Evolutionary conservation across 2,797 vertebrate genomes (phyloP), one percentile per base, ranked within the genome.

Genomic region (Tragelaphus oryx): DNA sequence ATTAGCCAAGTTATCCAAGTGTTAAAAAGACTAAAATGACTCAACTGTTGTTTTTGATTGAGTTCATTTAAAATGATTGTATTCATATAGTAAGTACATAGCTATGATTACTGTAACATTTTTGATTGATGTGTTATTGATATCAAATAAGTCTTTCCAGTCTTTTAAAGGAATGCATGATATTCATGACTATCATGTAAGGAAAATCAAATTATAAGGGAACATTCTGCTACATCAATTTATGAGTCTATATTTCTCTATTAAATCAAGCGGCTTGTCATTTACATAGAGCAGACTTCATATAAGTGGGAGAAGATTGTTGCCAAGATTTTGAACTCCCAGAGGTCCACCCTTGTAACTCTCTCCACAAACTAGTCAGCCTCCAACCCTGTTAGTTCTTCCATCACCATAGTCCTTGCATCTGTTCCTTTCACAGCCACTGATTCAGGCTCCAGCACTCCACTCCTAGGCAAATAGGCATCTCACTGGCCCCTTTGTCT

Each of bases 81-180:
- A 52, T 87, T 90, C 30, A 18, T 71, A 28, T 60, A 60, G 62
- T 41, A 81, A 60, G 57, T 46, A 81, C 33, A 20, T 57, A 75
- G 44, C 71, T 91, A 52, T 74, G 57, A 80, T 80, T 41, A 30
- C 26, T 71, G 57, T 74, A 87, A 68, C 37, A 76, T 87, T 93
- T 93, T 94, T 83, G 52, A 84, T 68, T 68, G 48, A 33, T 65
- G 20, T 87, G 30, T 46, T 74, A 84, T 59, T 46, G 60, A 52
- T 75, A 75, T 33, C 24, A 65, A 84, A 57, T 84, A 87, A 52
- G 26, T 59, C 33, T 92, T 95, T 60, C 20, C 2, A 20, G 14
- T 79, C 82, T 89, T 94, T 94, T 65, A 93, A 93, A 93, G 78
- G 41, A 91, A 87, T 84, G 33, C 11, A 54, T 50, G 44, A 54